phyloP scores from a whole-genome alignment of 2,888 invertebrate genomes.

The Tachina lurida region DNA sequence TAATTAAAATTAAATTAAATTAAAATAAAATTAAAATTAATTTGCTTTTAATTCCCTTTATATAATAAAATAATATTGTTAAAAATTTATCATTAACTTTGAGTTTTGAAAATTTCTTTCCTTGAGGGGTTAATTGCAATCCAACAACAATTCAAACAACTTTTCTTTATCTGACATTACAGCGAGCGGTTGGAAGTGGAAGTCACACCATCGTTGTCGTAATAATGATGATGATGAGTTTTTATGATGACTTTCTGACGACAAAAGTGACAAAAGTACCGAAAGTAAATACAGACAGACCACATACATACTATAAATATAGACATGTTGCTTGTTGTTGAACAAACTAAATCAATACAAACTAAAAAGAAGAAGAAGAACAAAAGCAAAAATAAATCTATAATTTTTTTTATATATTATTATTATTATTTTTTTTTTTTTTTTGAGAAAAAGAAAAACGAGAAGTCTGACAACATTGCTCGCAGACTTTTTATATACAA shows the following conservation, averaged over 20 bases:
- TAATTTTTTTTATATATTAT: no score
- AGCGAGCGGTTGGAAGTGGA: conserved; percentile 32
- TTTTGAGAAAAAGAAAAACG: conserved; percentile 18
- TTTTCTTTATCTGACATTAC: conserved; percentile 27
- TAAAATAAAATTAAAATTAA: no score
- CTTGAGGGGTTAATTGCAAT: conserved; percentile 17
- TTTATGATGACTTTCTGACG: conserved; percentile 51
- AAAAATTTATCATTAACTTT: no score
- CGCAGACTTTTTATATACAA: conserved; percentile 14
- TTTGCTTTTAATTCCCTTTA: no score
- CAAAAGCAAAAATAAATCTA: conserved; percentile 8
- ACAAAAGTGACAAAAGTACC: conserved; percentile 70
- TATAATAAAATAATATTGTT: no score
- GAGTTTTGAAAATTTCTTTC: background rate
- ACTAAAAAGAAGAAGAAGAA: conserved; percentile 18
- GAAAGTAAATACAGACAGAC: conserved; percentile 60
- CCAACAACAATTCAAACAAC: background rate
- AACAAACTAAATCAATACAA: conserved; percentile 49
- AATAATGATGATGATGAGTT: conserved; percentile 57
- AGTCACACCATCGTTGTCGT: conserved; percentile 53
- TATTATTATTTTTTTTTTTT: no score
- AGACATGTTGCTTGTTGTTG: conserved; percentile 33
- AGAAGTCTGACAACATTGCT: conserved; percentile 51
- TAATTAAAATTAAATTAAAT: no score
- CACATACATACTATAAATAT: conserved; percentile 37